Evolutionary conservation across 2,797 vertebrate genomes (phyloP).

Genomic region (Balearica regulorum): DNA sequence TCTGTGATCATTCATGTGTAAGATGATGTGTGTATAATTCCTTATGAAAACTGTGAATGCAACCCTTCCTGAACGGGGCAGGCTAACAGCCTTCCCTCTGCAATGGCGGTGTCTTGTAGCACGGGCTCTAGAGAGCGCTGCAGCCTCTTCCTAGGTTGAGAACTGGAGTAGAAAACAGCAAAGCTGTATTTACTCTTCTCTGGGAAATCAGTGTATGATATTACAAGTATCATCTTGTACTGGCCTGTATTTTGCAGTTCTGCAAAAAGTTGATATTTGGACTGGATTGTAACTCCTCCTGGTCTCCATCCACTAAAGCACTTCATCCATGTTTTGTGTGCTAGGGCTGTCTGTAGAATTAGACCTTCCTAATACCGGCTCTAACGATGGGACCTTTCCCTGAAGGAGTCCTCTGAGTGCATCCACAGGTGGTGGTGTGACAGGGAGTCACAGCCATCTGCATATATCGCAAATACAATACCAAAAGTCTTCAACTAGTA

Average conservation of each 20-base stretch:
- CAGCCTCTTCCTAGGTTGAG: not conserved
- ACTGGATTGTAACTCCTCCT: not conserved
- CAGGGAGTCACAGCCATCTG: not conserved
- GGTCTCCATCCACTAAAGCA: not conserved
- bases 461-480: not conserved
- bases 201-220: not conserved
- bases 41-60: not conserved
- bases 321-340: not conserved
- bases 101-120: fast-evolving
- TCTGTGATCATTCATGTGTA: not conserved
- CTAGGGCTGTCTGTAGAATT: not conserved
- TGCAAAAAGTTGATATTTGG: not conserved
- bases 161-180: not conserved
- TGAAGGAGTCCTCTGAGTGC: not conserved
- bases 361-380: not conserved
- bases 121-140: not conserved
- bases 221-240: not conserved
- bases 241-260: not conserved
- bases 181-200: not conserved
- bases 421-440: not conserved
- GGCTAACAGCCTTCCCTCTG: not conserved
- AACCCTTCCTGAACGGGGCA: not conserved
- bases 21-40: not conserved
- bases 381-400: not conserved
- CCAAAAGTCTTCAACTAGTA: not conserved